Base-by-base conservation (phyloP, 2,797 vertebrate genomes). In the Gymnodraco acuticeps region DNA sequence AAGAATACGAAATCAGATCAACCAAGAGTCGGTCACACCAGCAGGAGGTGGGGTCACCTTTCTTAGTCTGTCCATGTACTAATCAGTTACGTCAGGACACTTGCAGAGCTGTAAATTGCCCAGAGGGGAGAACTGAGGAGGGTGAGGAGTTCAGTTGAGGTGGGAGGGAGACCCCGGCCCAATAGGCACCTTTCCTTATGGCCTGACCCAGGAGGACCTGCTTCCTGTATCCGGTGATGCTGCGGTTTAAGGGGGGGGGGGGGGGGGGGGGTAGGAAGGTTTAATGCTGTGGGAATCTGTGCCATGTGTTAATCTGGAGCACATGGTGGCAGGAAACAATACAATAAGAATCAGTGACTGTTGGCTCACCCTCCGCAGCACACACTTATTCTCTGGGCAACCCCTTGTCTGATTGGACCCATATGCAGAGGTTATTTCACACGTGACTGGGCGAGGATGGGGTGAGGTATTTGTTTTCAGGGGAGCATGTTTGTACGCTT, bases 361-460 rank as follows among this genome's bases (percentile, higher is more conserved):
- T 48, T 88, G 80, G 84, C 83, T 91, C 85, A 84, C 87, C 75
- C 73, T 66, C 15, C 0, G 0, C 58, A 64, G 64, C 58, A 59
- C 73, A 78, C 85, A 82, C 81, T 66, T 70, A 77, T 80, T 84
- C 51, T 82, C 46, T 41, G 84, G 85, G 90, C 75, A 90, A 85
- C 68, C 83, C 66, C 69, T 81, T 3, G 62, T 79, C 66, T 90
- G 84, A 93, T 91, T 91, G 82, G 80, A 83, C 54, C 76, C 90
- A 92, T 70, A 85, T 90, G 93, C 48, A 60, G 60, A 66, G 67
- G 77, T 83, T 82, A 74, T 78, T 86, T 83, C 73, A 88, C 87
- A 87, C 31, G 3, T n/a, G 6, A 80, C 64, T 8, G 63, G 59
- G 53, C 47, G 27, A 62, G 15, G 77, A 83, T 70, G 46, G 81